A percentile compares a stretch with the other conserved stretches of the same genome.
Conservation (phyloP, 2,113 vertebrate genomes). For the Furnarius figulus region DNA sequence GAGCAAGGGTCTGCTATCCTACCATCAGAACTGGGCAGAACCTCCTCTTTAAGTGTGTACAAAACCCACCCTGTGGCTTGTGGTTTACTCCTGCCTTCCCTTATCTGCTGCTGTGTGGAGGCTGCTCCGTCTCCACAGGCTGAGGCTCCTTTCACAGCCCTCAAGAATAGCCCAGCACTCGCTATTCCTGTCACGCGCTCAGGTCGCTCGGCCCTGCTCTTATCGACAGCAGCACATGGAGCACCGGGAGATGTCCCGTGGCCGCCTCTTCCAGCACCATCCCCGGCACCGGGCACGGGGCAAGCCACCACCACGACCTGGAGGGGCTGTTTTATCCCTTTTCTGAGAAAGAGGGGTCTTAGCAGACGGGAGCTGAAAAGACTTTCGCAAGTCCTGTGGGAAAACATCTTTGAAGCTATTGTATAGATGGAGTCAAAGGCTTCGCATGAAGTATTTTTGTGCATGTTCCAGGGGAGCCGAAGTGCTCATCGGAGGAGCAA, state of each 20-base stretch:
- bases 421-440: fast-evolving
- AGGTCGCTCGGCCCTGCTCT: conserved; percentile 81
- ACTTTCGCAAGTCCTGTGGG: conserved; percentile 48
- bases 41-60: not conserved
- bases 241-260: conserved; percentile 79
- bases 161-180: conserved; percentile 50
- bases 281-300: conserved; percentile 64
- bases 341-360: not conserved
- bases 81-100: conserved; percentile 69
- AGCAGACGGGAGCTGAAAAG: conserved; percentile 68
- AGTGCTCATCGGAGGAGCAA: fast-evolving
- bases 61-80: not conserved
- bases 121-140: conserved; percentile 77
- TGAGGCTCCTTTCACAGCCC: conserved; percentile 53
- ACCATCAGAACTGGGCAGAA: not conserved
- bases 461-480: fast-evolving
- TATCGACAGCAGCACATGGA: conserved; percentile 80
- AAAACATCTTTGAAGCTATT: conserved; percentile 65
- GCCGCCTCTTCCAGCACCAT: conserved; percentile 69
- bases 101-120: conserved; percentile 69
- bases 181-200: conserved; percentile 82
- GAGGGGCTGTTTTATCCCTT: conserved; percentile 5
- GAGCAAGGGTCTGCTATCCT: conserved; percentile 23
- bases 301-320: conserved; percentile 72
- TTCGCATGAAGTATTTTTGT: fast-evolving